Evolutionary conservation across 2,113 vertebrate genomes (phyloP).

Genomic region (Apus apus): DNA sequence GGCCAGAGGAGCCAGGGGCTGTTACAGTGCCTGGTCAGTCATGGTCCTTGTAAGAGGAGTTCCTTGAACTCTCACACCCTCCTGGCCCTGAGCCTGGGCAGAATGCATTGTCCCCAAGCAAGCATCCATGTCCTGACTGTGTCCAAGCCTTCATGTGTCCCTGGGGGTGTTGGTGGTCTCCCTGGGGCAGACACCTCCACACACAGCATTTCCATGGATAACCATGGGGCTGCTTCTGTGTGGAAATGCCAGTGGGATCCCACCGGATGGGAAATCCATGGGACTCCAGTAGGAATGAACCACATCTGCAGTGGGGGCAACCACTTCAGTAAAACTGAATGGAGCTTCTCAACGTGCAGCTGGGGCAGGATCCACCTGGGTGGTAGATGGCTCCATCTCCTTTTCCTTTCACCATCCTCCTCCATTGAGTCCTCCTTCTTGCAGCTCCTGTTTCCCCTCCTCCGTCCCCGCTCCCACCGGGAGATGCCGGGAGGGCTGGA

Average conservation of each 20-base stretch:
- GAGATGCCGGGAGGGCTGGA: background rate
- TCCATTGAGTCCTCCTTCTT: background rate
- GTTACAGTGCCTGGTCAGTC: background rate
- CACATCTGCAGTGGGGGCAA: background rate
- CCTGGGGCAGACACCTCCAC: rapidly evolving
- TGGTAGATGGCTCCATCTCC: background rate
- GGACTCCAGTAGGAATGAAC: slow-evolving; percentile 63
- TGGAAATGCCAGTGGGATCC: background rate
- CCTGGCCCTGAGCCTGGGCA: rapidly evolving
- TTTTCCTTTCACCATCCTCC: rapidly evolving
- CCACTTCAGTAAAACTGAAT: background rate
- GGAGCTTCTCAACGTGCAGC: background rate
- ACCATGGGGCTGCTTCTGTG: background rate
- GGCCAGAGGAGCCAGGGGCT: background rate
- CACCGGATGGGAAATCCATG: slow-evolving; percentile 63
- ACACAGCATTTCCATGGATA: background rate
- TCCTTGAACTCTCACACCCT: rapidly evolving
- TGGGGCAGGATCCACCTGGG: background rate
- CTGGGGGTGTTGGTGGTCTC: rapidly evolving
- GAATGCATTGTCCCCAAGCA: background rate
- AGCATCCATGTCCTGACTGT: rapidly evolving
- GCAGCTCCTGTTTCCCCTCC: background rate
- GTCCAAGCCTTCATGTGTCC: rapidly evolving
- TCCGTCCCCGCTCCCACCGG: background rate
- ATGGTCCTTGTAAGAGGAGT: background rate